A percentile compares a stretch with the other conserved stretches of the same genome.
These are phyloP conservation scores for Ditula angustiorana DNA, from an alignment of 2,888 invertebrate species.

Conservation along the genomic window DNA sequence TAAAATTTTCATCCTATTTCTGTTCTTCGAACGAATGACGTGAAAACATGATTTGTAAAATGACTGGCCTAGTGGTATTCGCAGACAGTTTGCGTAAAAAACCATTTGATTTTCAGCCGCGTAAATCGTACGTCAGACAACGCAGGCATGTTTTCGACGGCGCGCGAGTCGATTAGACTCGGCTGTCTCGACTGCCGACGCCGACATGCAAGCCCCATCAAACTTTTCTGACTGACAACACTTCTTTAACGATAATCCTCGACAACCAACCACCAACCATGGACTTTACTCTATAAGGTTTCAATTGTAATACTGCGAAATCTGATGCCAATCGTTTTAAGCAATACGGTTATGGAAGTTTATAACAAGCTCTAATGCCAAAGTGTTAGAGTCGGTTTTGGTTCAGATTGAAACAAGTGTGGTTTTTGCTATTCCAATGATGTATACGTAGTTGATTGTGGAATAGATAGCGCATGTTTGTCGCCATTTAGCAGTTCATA, in stretches of 20 bases:
- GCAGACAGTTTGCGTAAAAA: too few species aligned
- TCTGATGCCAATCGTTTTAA: constrained; percentile 8
- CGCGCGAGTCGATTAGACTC: constrained; percentile 46
- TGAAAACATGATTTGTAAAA: too few species aligned
- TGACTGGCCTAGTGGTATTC: too few species aligned
- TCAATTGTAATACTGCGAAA: background rate
- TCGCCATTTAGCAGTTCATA: constrained; percentile 37
- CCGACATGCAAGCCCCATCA: constrained; percentile 56
- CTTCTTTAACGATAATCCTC: constrained; percentile 42
- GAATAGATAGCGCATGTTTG: constrained; percentile 37
- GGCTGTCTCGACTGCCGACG: constrained; percentile 53
- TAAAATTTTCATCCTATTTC: too few species aligned
- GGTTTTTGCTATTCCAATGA: constrained; percentile 20
- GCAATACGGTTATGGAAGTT: constrained; percentile 7
- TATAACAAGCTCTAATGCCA: background rate
- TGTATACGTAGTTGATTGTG: constrained; percentile 24
- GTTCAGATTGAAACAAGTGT: background rate
- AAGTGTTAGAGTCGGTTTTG: constrained; percentile 7
- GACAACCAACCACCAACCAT: background rate
- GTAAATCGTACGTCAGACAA: background rate
- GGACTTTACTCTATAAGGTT: background rate
- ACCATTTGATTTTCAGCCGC: background rate
- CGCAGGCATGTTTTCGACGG: constrained; percentile 31
- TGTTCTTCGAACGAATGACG: too few species aligned
- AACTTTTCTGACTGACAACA: constrained; percentile 53